These are phyloP conservation scores for Albula glossodonta DNA, from an alignment of 2,113 vertebrate species.

Conservation along the genomic window DNA sequence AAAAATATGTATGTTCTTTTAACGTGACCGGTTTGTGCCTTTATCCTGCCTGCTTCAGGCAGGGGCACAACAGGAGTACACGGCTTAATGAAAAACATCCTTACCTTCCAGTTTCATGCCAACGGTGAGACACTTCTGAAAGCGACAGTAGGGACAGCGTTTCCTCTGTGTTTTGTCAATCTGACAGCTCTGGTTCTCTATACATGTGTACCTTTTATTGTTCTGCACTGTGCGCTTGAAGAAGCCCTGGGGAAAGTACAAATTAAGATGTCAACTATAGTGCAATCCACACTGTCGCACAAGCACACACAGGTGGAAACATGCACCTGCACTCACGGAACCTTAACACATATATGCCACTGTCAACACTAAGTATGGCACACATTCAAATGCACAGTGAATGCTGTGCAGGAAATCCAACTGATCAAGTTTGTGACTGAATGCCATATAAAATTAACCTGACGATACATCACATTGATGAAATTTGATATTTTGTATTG, in stretches of 20 bases:
- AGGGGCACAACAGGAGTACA: not conserved
- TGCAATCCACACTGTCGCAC: conserved; percentile 64
- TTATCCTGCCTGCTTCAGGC: not conserved
- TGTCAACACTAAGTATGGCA: not conserved
- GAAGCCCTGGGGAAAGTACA: conserved; percentile 84
- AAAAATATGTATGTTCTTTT: not conserved
- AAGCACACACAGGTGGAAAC: conserved; percentile 34
- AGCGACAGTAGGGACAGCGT: conserved; percentile 96
- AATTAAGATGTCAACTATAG: conserved; percentile 73
- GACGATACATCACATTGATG: not conserved
- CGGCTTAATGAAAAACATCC: conserved; percentile 29
- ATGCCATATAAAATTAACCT: not conserved
- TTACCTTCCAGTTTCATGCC: conserved; percentile 99
- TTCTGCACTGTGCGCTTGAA: conserved; percentile 99
- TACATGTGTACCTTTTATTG: conserved; percentile 99
- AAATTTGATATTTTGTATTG: not conserved
- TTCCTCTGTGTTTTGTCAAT: conserved; percentile 99
- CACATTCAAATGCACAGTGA: not conserved
- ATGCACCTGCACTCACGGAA: no score
- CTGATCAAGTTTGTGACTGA: not conserved
- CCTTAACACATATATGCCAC: not conserved
- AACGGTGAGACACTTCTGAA: conserved; percentile 97
- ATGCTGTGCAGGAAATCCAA: not conserved
- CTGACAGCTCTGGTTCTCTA: conserved; percentile 99
- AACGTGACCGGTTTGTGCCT: not conserved